A percentile compares a stretch with the other conserved stretches of the same genome.
Conservation (phyloP, 1,140 invertebrate genomes). For the Ceratosolen solmsi region DNA sequence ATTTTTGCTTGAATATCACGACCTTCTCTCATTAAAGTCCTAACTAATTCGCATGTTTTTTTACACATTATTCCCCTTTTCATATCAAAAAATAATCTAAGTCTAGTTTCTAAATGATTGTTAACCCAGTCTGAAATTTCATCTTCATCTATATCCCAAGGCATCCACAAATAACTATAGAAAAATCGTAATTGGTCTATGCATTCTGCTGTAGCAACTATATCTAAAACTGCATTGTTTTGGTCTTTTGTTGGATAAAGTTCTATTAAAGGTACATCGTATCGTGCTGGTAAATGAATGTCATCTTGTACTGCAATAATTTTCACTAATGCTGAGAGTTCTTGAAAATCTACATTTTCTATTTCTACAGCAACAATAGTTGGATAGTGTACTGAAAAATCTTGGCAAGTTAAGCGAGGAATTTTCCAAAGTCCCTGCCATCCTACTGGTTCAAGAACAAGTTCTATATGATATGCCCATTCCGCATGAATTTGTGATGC, state of each 20-base stretch:
- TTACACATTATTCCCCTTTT: conserved; percentile 72
- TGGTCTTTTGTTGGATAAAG: conserved; percentile 76
- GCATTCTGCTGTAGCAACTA: conserved; percentile 67
- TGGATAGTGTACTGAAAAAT: conserved; percentile 76
- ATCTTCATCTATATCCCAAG: conserved; percentile 78
- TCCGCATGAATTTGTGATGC: conserved; percentile 74
- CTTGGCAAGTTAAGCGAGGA: conserved; percentile 75
- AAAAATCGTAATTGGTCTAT: conserved; percentile 75
- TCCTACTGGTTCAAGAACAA: conserved; percentile 75
- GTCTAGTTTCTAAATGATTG: conserved; percentile 74
- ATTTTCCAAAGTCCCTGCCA: conserved; percentile 80
- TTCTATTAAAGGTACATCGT: conserved; percentile 75
- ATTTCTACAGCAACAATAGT: conserved; percentile 76
- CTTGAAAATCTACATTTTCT: conserved; percentile 71
- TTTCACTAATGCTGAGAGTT: conserved; percentile 73
- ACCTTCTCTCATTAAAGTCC: conserved; percentile 74
- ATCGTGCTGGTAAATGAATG: conserved; percentile 75
- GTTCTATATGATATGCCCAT: conserved; percentile 76
- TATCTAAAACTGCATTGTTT: conserved; percentile 74
- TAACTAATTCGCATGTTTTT: conserved; percentile 74
- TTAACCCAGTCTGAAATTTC: conserved; percentile 75
- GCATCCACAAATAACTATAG: conserved; percentile 77
- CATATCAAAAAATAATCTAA: conserved; percentile 76
- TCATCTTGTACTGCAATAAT: conserved; percentile 77
- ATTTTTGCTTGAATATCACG: conserved; percentile 73